A percentile compares a stretch with the other conserved stretches of the same genome.
Conservation (phyloP, 2,888 invertebrate species). For the Sphaerophoria taeniata region DNA sequence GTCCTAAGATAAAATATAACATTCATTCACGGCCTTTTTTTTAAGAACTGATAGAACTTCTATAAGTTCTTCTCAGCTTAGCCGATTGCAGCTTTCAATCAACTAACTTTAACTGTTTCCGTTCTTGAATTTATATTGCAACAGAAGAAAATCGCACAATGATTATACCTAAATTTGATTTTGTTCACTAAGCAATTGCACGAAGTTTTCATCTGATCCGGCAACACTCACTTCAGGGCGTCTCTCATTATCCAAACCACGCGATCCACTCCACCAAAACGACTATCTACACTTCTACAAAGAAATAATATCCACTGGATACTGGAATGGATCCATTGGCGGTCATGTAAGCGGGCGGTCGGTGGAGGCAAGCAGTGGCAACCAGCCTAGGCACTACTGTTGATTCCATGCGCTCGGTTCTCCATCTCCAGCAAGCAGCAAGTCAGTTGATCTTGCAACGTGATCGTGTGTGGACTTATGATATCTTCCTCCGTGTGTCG, state of each 20-base stretch:
- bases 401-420: constrained; percentile 55
- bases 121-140: too few species aligned
- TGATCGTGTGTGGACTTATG: constrained; percentile 64
- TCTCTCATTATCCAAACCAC: constrained; percentile 5
- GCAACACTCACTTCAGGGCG: background rate
- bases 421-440: constrained; percentile 35
- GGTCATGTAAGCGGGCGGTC: background rate
- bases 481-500: constrained; percentile 22
- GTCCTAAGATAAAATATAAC: too few species aligned
- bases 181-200: too few species aligned
- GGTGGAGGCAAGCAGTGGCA: background rate
- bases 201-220: too few species aligned
- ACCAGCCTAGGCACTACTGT: constrained; percentile 34
- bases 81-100: too few species aligned
- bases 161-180: too few species aligned
- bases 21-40: too few species aligned
- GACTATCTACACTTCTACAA: too few species aligned
- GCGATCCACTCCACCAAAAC: constrained; percentile 5
- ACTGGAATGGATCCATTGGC: background rate
- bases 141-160: too few species aligned
- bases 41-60: too few species aligned
- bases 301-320: background rate
- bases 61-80: too few species aligned
- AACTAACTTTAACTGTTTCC: too few species aligned
- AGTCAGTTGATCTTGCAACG: constrained; percentile 70